Percentiles rank a stretch among this genome's conserved stretches.
Conservation (phyloP, 2,113 vertebrate species). For the Oreochromis tanganicae region DNA sequence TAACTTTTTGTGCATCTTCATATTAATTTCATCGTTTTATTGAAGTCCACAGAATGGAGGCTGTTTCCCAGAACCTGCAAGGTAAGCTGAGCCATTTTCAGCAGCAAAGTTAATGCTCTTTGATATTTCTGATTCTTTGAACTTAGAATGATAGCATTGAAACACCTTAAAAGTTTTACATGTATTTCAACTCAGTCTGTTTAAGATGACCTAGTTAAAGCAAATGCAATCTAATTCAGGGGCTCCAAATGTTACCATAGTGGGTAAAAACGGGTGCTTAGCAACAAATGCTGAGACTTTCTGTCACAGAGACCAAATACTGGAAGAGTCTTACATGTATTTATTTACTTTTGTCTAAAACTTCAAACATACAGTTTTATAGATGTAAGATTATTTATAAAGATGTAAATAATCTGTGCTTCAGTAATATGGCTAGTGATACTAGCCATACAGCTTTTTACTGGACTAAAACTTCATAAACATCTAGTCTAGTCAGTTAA, state of each 20-base stretch:
- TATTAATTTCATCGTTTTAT: not conserved
- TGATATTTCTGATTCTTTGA: not conserved
- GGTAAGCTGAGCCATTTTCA: constrained; percentile 24
- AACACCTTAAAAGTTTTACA: not conserved
- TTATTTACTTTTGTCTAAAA: not conserved
- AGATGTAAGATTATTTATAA: not conserved
- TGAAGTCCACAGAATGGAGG: not conserved
- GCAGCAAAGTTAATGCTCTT: not conserved
- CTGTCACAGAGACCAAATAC: not conserved
- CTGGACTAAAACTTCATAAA: not conserved
- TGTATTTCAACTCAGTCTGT: not conserved
- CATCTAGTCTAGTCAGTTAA: not conserved
- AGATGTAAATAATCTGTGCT: not conserved
- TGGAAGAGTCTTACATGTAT: not conserved
- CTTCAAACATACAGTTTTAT: not conserved
- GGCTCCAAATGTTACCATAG: not conserved
- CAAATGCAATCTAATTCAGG: not conserved
- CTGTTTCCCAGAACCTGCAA: constrained; percentile 14
- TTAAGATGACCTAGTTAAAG: not conserved
- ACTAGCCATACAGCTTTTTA: not conserved
- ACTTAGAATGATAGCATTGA: not conserved
- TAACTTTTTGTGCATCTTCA: not conserved
- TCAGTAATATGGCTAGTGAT: not conserved
- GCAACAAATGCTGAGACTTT: not conserved
- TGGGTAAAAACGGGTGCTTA: not conserved